Conservation (phyloP, 1,140 invertebrate species). For the Nomia melanderi region DNA sequence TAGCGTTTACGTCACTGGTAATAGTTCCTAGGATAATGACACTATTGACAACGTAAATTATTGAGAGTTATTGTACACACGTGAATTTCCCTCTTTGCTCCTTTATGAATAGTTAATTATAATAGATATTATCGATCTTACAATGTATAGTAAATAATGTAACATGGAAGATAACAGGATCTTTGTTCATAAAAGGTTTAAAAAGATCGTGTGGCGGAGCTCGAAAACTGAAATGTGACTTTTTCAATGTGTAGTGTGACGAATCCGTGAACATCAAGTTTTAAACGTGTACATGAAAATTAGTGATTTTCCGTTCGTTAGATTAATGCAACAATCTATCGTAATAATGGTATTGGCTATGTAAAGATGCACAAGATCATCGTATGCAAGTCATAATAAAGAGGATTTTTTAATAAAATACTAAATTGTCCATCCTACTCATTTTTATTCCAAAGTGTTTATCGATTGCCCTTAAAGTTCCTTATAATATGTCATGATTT, state of each 20-base stretch:
- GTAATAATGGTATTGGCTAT: conserved; percentile 57
- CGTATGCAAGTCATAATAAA: conserved; percentile 68
- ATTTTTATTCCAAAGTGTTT: conserved; percentile 14
- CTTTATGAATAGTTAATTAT: conserved; percentile 51
- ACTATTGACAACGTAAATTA: background rate
- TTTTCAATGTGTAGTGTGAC: conserved; percentile 51
- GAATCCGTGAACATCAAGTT: conserved; percentile 39
- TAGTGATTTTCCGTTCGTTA: conserved; percentile 47
- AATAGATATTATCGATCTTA: conserved; percentile 36
- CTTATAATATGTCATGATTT: conserved; percentile 13
- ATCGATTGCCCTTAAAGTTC: conserved; percentile 35
- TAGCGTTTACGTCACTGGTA: background rate
- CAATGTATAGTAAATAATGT: conserved; percentile 36
- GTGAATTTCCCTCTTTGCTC: conserved; percentile 58
- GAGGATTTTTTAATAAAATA: conserved; percentile 64
- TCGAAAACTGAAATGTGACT: conserved; percentile 49
- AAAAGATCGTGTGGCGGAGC: conserved; percentile 53
- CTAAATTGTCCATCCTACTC: conserved; percentile 30
- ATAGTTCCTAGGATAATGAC: background rate
- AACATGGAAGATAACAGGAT: conserved; percentile 31
- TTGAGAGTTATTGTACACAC: conserved; percentile 5
- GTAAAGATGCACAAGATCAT: conserved; percentile 66
- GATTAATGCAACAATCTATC: conserved; percentile 50
- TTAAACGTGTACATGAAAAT: conserved; percentile 55
- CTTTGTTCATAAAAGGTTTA: conserved; percentile 40